Base-by-base conservation (phyloP, 2,797 vertebrate genomes). In the Rhinichthys osculus region DNA sequence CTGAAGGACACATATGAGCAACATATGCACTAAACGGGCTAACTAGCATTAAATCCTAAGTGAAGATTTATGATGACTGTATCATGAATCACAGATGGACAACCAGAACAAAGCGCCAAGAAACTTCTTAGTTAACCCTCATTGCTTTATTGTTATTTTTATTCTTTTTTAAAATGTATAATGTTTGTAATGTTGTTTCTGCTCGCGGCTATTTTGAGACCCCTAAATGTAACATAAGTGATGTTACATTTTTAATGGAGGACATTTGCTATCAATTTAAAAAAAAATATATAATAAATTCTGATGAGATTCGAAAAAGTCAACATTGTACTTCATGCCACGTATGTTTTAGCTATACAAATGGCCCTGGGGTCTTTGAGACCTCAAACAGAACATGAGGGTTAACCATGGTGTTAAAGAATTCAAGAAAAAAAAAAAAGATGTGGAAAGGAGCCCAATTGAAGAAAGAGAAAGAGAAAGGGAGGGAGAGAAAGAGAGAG, bases 1-100 rank as follows among this genome's bases (percentile, higher is more conserved):
- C 40, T n/a, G 40, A 84, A 76, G 33, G 59, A 50, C 71, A 64
- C 44, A 50, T 77, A 76, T 66, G 54, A 66, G 42, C 52, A 76
- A 66, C 64, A 84, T 62, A 78, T 77, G 44, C 64, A 30, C 21
- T 38, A 50, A 83, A 76, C 14, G 57, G 35, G 17, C 78, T 64
- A 66, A 74, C 33, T 47, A 85, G 57, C 76, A 69, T 74, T 42
- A 54, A 73, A 88, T 78, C 67, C 14, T 30, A 67, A 70, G 16
- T 66, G 74, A 86, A 85, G 47, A 81, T 87, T 87, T 88, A 88
- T 87, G 81, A 77, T 78, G 50, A 85, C 82, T 42, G 81, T 85
- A 84, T 66, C 82, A 83, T 78, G 79, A 76, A 84, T 52, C 70
- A 73, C 82, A 85, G 85, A 88, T 88, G 89, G 71, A 30, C 86